Evolutionary conservation across 2,888 invertebrate species (phyloP).

Genomic region (Bombylius discolor): DNA sequence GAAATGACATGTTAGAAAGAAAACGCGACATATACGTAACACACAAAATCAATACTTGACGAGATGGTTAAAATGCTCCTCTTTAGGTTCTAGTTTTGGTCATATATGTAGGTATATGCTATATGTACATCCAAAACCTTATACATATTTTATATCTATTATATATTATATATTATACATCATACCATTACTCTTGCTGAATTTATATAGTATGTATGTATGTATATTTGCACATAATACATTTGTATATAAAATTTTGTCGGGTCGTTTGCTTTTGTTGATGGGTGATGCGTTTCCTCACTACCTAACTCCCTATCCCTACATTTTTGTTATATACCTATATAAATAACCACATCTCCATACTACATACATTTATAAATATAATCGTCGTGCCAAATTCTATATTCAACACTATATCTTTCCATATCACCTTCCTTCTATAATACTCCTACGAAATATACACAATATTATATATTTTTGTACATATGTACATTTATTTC

Average conservation of each 20-base stretch:
- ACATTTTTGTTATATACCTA: too few species aligned
- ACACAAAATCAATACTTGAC: constrained; percentile 12
- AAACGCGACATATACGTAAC: constrained; percentile 8
- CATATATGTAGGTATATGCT: not conserved
- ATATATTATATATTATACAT: too few species aligned
- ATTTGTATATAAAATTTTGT: too few species aligned
- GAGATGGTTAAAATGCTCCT: constrained; percentile 8
- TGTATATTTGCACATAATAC: too few species aligned
- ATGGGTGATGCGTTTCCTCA: too few species aligned
- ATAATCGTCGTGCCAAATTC: not conserved
- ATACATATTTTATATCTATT: not conserved
- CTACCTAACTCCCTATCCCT: too few species aligned
- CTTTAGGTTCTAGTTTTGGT: constrained; percentile 8
- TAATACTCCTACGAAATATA: not conserved
- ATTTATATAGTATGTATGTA: too few species aligned
- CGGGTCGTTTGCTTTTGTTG: too few species aligned
- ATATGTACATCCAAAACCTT: not conserved
- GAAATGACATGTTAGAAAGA: constrained; percentile 8
- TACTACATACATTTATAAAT: too few species aligned
- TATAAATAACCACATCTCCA: too few species aligned
- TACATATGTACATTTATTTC: constrained; percentile 5
- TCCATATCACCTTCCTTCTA: not conserved
- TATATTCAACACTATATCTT: too few species aligned
- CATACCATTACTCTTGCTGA: too few species aligned
- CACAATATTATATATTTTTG: not conserved